Evolutionary conservation across 2,888 invertebrate species (phyloP), one percentile per base, ranked within the genome.

Genomic region (Rhopalosiphum nymphaeae): DNA sequence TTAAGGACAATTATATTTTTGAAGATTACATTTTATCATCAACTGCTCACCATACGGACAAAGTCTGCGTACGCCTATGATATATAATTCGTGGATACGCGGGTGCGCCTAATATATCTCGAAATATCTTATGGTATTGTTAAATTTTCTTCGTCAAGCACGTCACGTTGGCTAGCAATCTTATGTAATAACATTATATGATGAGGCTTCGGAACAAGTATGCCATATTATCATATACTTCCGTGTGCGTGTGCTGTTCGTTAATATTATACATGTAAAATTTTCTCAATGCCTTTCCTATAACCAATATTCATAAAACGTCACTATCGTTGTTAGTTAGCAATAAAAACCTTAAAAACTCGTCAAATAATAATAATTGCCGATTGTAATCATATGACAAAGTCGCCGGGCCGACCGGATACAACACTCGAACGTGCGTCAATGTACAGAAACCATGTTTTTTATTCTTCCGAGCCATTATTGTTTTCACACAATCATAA

Each of bases 311-410:
- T 36, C 36, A 36, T 78, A 36, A 78, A 78, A 78, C 36, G 13
- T 36, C 36, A 78, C 36, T 78, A 36, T 78, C 21, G 78, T 78
- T 36, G 21, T 49, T 86, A 36, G 21, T 78, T 36, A 78, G 78
- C 78, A 36, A 78, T 36, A 78, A 36, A 78, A 78, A 78, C 78
- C 78, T 78, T 78, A 78, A 78, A 78, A 78, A 78, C 78, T 78
- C 78, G 36, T 78, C 78, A 78, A 78, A 36, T 78, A 78, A 36
- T 36, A 78, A 78, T 78, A 78, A 36, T 21, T 78, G 78, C 21
- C 36, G 36, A 78, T 78, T 78, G 78, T 78, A 25, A 67, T 36
- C 36, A 78, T 46, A 46, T 78, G 36, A 36, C 36, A 36, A 78
- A 78, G 78, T 78, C 78, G n/a, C 1, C 78, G 36, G 36, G 7